These are phyloP conservation scores for Gasterosteus aculeatus DNA, from an alignment of 2,113 vertebrate genomes.

Conservation along the genomic window DNA sequence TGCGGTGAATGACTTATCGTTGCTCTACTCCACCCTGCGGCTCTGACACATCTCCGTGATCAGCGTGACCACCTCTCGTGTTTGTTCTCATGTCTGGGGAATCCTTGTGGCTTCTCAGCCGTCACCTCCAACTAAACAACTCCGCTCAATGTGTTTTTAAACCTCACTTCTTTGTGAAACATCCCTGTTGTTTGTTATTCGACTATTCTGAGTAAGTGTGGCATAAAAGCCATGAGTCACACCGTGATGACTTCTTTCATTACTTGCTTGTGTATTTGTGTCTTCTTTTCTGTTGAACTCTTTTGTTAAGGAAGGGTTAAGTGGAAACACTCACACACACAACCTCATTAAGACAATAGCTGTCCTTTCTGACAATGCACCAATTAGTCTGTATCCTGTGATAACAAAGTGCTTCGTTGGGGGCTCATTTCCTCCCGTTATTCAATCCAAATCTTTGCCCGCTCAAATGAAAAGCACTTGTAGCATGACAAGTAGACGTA, in stretches of 20 bases:
- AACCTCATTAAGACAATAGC: constrained; percentile 51
- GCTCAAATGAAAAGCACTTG: constrained; percentile 63
- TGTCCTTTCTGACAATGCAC: constrained; percentile 45
- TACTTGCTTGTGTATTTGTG: neutral
- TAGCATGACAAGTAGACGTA: constrained; percentile 61
- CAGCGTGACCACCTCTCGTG: neutral
- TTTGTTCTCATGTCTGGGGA: constrained; percentile 12
- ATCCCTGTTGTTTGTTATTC: neutral
- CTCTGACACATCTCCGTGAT: constrained; percentile 1
- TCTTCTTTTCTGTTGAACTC: neutral
- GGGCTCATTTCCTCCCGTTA: constrained; percentile 33
- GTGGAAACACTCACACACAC: constrained; percentile 28
- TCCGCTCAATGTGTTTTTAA: neutral
- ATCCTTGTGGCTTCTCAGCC: constrained; percentile 20
- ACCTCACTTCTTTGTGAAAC: neutral
- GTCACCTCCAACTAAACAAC: neutral
- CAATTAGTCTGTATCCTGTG: constrained; percentile 53
- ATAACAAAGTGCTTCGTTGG: constrained; percentile 51
- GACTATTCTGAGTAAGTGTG: constrained; percentile 2
- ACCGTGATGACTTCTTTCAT: neutral
- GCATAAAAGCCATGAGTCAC: neutral
- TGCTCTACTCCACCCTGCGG: neutral
- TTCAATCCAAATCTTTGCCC: constrained; percentile 61
- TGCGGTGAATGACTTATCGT: neutral
- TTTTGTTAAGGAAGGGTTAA: constrained; percentile 2